These are phyloP conservation scores for Metopolophium dirhodum DNA, from an alignment of 1,140 invertebrate species.

Conservation along the genomic window DNA sequence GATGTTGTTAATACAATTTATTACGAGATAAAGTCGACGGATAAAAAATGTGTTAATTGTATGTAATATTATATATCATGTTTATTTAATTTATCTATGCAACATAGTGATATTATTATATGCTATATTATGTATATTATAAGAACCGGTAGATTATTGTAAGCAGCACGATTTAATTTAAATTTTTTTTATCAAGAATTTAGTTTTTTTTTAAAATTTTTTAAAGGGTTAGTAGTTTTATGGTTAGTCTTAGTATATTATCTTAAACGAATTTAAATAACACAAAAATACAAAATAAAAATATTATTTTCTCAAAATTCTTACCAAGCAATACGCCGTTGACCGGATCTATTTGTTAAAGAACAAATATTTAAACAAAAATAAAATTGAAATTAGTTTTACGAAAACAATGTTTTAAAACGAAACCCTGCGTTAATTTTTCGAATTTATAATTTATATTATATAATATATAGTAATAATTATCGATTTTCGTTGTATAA, in stretches of 20 bases:
- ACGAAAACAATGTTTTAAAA: slow-evolving; percentile 15
- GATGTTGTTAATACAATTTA: background rate
- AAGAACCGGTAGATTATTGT: background rate
- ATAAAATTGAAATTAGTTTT: background rate
- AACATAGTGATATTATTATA: background rate
- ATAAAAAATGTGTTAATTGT: background rate
- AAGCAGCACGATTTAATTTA: background rate
- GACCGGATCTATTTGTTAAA: background rate
- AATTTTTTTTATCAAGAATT: slow-evolving; percentile 17
- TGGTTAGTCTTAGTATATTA: background rate
- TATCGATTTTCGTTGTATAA: background rate
- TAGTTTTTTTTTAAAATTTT: background rate
- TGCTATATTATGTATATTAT: background rate
- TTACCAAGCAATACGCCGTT: background rate
- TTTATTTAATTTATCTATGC: background rate
- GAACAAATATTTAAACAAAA: background rate
- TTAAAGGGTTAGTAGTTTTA: background rate
- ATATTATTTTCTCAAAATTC: background rate
- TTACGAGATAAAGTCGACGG: background rate
- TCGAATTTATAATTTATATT: background rate
- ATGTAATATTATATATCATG: background rate
- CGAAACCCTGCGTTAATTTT: slow-evolving; percentile 29
- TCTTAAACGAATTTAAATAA: background rate
- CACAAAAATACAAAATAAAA: background rate
- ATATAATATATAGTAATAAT: background rate